A percentile compares a stretch with the other conserved stretches of the same genome.
These are phyloP conservation scores for Parazoanthus atlanticus DNA, from an alignment of 92 coral and sea anemone genomes.

Conservation along the genomic window DNA sequence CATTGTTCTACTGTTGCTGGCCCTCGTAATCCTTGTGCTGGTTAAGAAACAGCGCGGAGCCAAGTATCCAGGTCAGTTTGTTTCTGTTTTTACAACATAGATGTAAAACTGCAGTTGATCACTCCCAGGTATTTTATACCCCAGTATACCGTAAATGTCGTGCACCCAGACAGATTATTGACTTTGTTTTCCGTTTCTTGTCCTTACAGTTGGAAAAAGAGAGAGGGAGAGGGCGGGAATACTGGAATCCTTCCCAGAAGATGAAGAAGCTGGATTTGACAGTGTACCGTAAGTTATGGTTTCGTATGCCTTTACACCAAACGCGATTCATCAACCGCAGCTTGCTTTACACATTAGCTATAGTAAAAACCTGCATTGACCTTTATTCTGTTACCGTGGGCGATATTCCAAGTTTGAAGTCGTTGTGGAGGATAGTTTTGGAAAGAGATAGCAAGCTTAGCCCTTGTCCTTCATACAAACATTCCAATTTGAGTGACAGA, in stretches of 20 bases:
- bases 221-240: constrained; percentile 85
- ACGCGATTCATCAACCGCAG: no score
- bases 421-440: no score
- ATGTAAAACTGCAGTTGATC: neutral
- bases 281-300: constrained; percentile 46
- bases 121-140: neutral
- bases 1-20: constrained; percentile 56
- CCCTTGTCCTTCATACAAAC: no score
- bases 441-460: no score
- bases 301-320: neutral
- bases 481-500: no score
- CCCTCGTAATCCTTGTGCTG: constrained; percentile 59
- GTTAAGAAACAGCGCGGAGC: constrained; percentile 67
- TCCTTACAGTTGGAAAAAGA: constrained; percentile 76
- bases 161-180: neutral
- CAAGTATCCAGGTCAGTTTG: constrained; percentile 74
- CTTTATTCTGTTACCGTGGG: no score
- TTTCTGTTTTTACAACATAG: neutral
- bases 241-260: constrained; percentile 61
- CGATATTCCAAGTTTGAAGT: no score
- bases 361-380: neutral
- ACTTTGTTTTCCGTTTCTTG: neutral
- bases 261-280: constrained; percentile 64
- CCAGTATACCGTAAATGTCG: neutral
- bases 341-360: neutral